These are phyloP conservation scores for Ochropacha duplaris DNA, from an alignment of 2,888 invertebrate species.

Conservation along the genomic window DNA sequence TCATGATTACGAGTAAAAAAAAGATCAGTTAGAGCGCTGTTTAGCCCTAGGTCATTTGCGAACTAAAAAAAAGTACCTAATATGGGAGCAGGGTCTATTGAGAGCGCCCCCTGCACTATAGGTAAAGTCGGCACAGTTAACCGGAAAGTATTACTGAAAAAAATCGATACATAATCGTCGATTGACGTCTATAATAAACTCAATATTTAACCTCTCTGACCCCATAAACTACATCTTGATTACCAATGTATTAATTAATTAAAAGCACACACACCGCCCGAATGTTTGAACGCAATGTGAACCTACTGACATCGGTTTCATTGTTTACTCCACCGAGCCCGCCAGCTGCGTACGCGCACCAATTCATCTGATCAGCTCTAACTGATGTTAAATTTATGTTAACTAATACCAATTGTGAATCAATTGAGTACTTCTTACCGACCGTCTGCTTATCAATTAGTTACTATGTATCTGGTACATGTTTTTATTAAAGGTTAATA, in stretches of 20 bases:
- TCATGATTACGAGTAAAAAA: too few relatives aligned
- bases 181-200: not conserved
- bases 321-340: not conserved
- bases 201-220: not conserved
- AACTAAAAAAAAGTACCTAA: too few relatives aligned
- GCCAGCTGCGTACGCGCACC: conserved; percentile 28
- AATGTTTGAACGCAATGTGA: not conserved
- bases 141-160: not conserved
- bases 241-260: not conserved
- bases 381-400: conserved; percentile 40
- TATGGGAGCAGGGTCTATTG: too few relatives aligned
- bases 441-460: conserved; percentile 7
- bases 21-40: too few relatives aligned
- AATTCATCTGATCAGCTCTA: conserved; percentile 44
- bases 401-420: conserved; percentile 42
- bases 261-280: not conserved
- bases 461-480: too few relatives aligned
- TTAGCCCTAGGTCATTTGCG: too few relatives aligned
- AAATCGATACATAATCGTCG: not conserved
- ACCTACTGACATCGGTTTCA: not conserved
- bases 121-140: too few relatives aligned
- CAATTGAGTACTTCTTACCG: conserved; percentile 14
- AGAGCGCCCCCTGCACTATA: too few relatives aligned
- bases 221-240: not conserved
- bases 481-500: too few relatives aligned